A percentile compares a stretch with the other conserved stretches of the same genome.
Evolutionary conservation across 2,888 invertebrate species (phyloP).

Genomic region (Stenolophus ochropezus): DNA sequence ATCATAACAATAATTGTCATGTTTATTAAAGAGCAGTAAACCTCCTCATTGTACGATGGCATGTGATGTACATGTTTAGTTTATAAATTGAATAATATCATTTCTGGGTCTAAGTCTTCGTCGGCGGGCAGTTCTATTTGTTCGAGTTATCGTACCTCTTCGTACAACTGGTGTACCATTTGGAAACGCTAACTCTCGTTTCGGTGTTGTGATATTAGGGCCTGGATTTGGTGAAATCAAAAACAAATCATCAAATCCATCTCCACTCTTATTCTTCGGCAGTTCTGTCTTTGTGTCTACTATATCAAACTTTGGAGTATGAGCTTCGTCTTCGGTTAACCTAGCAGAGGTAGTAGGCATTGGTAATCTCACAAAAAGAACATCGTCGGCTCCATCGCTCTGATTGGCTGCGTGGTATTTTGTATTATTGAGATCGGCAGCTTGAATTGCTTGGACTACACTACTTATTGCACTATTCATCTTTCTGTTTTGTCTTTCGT

Average conservation of each 20-base stretch:
- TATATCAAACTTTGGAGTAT: slow-evolving; percentile 43
- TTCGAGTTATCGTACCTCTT: slow-evolving; percentile 68
- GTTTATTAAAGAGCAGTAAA: background rate
- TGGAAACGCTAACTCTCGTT: slow-evolving; percentile 42
- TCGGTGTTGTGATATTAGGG: slow-evolving; percentile 48
- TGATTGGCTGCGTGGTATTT: slow-evolving; percentile 70
- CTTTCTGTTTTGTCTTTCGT: slow-evolving; percentile 72
- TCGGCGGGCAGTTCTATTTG: slow-evolving; percentile 67
- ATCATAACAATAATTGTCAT: background rate
- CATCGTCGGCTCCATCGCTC: slow-evolving; percentile 69
- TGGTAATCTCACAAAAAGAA: slow-evolving; percentile 70
- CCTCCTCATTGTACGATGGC: background rate
- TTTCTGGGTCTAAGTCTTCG: slow-evolving; percentile 43
- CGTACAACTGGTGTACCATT: slow-evolving; percentile 65
- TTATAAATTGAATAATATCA: slow-evolving; percentile 7
- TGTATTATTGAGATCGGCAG: slow-evolving; percentile 69
- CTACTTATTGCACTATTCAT: slow-evolving; percentile 72
- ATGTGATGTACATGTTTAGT: slow-evolving; percentile 5
- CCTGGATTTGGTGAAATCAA: slow-evolving; percentile 23
- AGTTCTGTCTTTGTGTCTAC: slow-evolving; percentile 37
- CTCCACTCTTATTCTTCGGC: slow-evolving; percentile 17
- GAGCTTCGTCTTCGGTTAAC: slow-evolving; percentile 2
- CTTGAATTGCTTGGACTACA: slow-evolving; percentile 70
- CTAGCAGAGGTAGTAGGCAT: slow-evolving; percentile 66
- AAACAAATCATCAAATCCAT: slow-evolving; percentile 51